Conservation (phyloP, 2,113 vertebrate genomes). For the Amblyopsis rosae region DNA sequence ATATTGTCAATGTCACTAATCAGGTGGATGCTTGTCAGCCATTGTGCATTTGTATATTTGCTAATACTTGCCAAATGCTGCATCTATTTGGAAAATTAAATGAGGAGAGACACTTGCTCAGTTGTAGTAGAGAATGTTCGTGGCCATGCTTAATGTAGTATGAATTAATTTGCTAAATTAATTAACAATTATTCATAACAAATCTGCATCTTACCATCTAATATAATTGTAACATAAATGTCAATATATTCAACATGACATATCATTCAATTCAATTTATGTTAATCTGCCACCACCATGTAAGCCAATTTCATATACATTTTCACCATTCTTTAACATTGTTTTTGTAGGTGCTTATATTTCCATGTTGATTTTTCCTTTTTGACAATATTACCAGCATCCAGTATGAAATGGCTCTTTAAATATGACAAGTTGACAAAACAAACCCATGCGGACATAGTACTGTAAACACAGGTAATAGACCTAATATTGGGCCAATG, state of each 20-base stretch:
- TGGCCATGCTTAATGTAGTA: constrained; percentile 82
- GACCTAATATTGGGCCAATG: not conserved
- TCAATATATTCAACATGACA: constrained; percentile 87
- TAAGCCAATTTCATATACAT: constrained; percentile 15
- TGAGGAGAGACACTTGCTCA: constrained; percentile 10
- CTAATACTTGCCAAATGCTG: not conserved
- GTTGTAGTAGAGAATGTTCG: constrained; percentile 46
- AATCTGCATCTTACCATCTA: constrained; percentile 78
- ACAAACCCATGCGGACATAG: not conserved
- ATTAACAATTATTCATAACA: constrained; percentile 81
- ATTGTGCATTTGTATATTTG: not conserved
- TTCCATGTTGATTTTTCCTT: constrained; percentile 2
- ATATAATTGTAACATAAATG: constrained; percentile 89
- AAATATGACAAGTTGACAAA: not conserved
- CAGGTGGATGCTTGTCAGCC: not conserved
- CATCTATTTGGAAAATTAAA: constrained; percentile 3
- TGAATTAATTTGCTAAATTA: constrained; percentile 86
- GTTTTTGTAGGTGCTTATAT: too few species aligned
- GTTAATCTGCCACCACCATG: constrained; percentile 23
- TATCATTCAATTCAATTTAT: constrained; percentile 75
- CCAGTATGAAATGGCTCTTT: not conserved
- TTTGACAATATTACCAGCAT: not conserved
- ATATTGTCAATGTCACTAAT: constrained; percentile 28
- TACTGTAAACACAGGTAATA: not conserved
- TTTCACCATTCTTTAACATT: constrained; percentile 8